Percentiles rank a stretch among this genome's conserved stretches.
phyloP scores from a whole-genome alignment of 2,888 invertebrate genomes.

The Thalpophila matura region DNA sequence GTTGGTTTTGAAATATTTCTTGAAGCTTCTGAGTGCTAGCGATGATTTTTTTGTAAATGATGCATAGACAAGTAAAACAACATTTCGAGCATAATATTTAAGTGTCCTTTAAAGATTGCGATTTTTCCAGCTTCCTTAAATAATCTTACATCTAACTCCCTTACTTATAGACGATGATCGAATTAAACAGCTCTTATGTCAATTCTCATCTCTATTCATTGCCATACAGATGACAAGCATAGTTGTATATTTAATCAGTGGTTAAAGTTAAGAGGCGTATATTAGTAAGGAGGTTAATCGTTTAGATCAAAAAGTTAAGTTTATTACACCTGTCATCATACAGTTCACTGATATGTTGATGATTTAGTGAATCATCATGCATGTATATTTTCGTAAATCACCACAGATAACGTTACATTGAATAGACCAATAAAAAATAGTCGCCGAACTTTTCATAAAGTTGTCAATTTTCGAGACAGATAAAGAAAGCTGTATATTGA shows the following conservation, averaged over 20 bases:
- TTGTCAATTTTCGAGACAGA: constrained; percentile 52
- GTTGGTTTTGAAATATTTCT: not conserved
- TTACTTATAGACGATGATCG: too few species aligned
- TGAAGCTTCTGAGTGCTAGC: not conserved
- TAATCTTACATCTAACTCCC: not conserved
- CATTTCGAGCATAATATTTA: not conserved
- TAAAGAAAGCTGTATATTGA: constrained; percentile 59
- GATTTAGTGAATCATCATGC: too few species aligned
- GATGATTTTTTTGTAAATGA: too few species aligned
- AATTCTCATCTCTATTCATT: too few species aligned
- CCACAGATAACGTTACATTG: constrained; percentile 40
- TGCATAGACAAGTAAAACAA: too few species aligned
- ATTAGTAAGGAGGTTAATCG: too few species aligned
- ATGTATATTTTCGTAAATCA: constrained; percentile 40
- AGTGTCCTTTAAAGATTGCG: not conserved
- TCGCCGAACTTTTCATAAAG: constrained; percentile 49
- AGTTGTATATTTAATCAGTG: too few species aligned
- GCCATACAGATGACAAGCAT: too few species aligned
- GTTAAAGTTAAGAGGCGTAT: too few species aligned
- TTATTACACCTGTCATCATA: constrained; percentile 21
- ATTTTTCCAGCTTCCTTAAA: not conserved
- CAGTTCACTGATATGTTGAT: constrained; percentile 34
- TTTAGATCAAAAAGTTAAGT: not conserved
- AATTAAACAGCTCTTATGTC: too few species aligned
- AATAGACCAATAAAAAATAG: constrained; percentile 51